Conservation (phyloP, 2,113 vertebrate genomes). For the Carettochelys insculpta region DNA sequence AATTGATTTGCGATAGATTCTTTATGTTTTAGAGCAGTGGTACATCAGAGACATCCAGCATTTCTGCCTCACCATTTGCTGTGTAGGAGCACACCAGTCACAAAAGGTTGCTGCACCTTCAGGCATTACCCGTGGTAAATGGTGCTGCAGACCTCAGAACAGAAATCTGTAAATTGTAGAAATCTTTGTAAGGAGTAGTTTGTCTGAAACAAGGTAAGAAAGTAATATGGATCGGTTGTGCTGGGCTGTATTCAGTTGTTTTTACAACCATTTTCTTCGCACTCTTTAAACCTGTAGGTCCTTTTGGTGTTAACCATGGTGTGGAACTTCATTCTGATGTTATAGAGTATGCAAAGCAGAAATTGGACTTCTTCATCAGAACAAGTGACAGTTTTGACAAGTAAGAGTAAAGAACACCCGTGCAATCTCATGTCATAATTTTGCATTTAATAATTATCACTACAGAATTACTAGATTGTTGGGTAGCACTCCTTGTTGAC, state of each 20-base stretch:
- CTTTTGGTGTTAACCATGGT: constrained; percentile 95
- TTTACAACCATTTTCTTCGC: neutral
- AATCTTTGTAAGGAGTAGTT: neutral
- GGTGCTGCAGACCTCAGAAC: neutral
- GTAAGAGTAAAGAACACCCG: constrained; percentile 66
- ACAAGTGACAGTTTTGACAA: constrained; percentile 97
- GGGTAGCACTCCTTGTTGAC: neutral
- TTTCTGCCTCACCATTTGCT: neutral
- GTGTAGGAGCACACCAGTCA: neutral
- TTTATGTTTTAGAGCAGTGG: neutral
- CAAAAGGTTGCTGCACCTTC: neutral
- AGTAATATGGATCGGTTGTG: rapidly evolving
- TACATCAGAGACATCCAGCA: neutral
- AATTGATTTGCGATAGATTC: neutral
- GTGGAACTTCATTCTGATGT: constrained; percentile 94
- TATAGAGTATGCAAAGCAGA: constrained; percentile 94
- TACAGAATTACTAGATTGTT: neutral
- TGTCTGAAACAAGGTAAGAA: neutral
- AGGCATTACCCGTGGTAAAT: neutral
- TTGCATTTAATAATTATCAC: neutral
- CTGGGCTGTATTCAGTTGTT: neutral
- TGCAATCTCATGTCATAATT: neutral
- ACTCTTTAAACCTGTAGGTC: constrained; percentile 77
- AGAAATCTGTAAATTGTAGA: neutral
- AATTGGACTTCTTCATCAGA: constrained; percentile 94